Evolutionary conservation across 1,140 invertebrate genomes (phyloP), one percentile per base, ranked within the genome.

Genomic region (Eufriesea mexicana): DNA sequence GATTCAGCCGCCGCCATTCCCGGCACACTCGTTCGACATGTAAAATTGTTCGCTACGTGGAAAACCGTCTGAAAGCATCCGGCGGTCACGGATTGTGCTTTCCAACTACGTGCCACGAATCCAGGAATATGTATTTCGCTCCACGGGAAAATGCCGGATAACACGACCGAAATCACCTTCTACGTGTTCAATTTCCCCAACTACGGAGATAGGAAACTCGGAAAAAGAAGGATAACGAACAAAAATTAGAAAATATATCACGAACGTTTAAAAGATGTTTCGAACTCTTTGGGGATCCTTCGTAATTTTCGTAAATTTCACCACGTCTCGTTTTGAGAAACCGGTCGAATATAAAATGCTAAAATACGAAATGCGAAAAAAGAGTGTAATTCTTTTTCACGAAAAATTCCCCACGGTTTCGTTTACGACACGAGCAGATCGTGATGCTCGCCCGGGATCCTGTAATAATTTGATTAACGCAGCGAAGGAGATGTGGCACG

Each of bases 21-120:
- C 25, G 16, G 4, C 23, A 10, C 20, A 20, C 51, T 74, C 51
- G 18, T 49, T 77, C 62, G 64, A 61, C 51, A 73, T 51, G 73
- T 77, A 77, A 82, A 77, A 76, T 68, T 28, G 79, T 35, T 47
- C 72, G 47, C 23, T 76, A 67, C 79, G 73, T 51, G 79, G 62
- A 82, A 82, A 82, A 82, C 51, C 62, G 79, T 76, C 79, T 82
- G 73, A 76, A 82, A 61, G 45, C 72, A 67, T 57, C 54, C 73
- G 79, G 54, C 54, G 62, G 79, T 76, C 79, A 68, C 62, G 79
- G 73, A 51, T 59, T 54, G 62, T 25, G 79, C 73, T 82, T 62
- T 68, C 62, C 79, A 49, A 18, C 42, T 71, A 78, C 81, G 81
- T 83, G 74, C 55, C 28, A 51, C 47, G 80, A 83, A 78, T 83